Conservation (phyloP, 2,113 vertebrate species). For the Zosterops pallidus region DNA sequence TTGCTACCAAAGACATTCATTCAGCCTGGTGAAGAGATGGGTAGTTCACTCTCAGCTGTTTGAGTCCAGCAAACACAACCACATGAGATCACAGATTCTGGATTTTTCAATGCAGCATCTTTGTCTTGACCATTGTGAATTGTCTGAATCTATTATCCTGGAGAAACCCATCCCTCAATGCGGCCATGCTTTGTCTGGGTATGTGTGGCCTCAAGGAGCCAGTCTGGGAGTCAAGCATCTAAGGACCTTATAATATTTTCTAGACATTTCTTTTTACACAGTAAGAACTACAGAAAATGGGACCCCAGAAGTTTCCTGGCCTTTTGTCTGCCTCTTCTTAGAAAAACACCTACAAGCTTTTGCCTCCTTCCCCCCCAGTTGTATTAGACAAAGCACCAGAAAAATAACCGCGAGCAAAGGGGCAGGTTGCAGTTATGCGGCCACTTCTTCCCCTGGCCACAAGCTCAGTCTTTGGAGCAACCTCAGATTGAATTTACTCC, state of each 20-base stretch:
- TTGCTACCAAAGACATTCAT: neutral
- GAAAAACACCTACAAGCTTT: neutral
- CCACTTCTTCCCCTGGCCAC: neutral
- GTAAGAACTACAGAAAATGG: neutral
- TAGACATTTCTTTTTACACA: neutral
- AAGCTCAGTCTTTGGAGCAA: neutral
- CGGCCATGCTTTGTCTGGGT: neutral
- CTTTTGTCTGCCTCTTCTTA: neutral
- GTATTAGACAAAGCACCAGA: neutral
- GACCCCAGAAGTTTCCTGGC: neutral
- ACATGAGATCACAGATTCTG: neutral
- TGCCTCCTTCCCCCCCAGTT: neutral
- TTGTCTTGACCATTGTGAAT: neutral
- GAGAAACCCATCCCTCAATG: neutral
- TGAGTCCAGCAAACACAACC: neutral
- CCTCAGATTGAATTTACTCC: neutral
- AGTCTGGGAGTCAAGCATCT: neutral
- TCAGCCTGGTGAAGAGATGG: neutral
- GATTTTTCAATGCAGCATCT: neutral
- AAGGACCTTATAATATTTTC: neutral
- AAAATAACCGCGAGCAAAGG: neutral
- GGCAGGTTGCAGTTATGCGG: neutral
- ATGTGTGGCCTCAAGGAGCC: neutral
- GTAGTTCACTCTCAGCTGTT: neutral
- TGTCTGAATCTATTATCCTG: neutral